Conservation (phyloP, 2,888 invertebrate genomes). For the Endomychus coccineus region DNA sequence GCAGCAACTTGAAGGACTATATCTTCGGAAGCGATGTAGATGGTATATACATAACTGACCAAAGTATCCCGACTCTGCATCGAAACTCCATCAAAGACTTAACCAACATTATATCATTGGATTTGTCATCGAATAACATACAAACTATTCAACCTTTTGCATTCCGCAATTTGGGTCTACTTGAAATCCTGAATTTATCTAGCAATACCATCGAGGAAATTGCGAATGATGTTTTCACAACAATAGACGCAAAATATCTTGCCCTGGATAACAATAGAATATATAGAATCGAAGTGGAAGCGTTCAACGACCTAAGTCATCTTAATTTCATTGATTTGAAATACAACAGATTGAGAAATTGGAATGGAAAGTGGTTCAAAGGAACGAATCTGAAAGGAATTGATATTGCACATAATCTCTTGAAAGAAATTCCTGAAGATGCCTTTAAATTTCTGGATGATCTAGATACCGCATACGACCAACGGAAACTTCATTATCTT, state of each 20-base stretch:
- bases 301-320: constrained; percentile 7
- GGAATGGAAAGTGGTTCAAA: constrained; percentile 12
- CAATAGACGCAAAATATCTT: constrained; percentile 9
- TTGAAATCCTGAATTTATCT: constrained; percentile 11
- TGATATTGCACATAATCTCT: constrained; percentile 9
- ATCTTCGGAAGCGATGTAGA: constrained; percentile 7
- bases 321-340: constrained; percentile 12
- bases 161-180: constrained; percentile 12
- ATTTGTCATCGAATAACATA: constrained; percentile 13
- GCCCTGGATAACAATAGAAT: constrained; percentile 10
- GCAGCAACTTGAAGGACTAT: constrained; percentile 5
- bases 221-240: constrained; percentile 4
- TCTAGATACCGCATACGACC: constrained; percentile 5
- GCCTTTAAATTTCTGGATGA: constrained; percentile 13
- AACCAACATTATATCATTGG: constrained; percentile 7
- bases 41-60: constrained; percentile 8
- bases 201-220: constrained; percentile 6
- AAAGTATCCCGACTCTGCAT: constrained; percentile 10
- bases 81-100: constrained; percentile 9
- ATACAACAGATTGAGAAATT: constrained; percentile 11
- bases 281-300: constrained; percentile 11
- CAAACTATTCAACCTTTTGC: constrained; percentile 11
- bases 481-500: constrained; percentile 9
- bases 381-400: constrained; percentile 10
- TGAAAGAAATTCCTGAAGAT: constrained; percentile 10